Conservation (phyloP, 2,797 vertebrate species). For the Pantherophis alleghaniensis region DNA sequence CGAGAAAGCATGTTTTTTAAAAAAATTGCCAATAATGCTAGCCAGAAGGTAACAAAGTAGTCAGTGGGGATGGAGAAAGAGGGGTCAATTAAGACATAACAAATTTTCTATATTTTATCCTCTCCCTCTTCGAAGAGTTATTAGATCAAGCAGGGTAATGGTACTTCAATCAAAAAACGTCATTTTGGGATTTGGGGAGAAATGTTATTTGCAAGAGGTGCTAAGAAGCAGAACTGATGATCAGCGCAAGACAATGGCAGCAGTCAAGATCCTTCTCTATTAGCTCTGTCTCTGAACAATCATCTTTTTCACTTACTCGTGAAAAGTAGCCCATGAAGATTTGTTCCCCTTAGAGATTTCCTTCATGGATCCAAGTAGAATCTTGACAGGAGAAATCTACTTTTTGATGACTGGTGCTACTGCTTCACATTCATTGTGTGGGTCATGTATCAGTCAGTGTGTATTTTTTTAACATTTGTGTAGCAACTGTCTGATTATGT, state of each 20-base stretch:
- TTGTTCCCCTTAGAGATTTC: not conserved
- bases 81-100: not conserved
- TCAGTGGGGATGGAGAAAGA: fast-evolving
- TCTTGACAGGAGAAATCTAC: not conserved
- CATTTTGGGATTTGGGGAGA: not conserved
- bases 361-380: not conserved
- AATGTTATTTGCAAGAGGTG: not conserved
- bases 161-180: fast-evolving
- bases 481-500: not conserved
- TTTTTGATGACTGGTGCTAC: fast-evolving
- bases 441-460: not conserved
- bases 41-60: not conserved
- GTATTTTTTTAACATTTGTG: not conserved
- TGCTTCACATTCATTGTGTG: not conserved
- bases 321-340: not conserved
- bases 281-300: not conserved
- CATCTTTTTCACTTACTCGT: fast-evolving
- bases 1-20: not conserved
- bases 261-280: not conserved
- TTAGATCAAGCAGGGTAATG: not conserved
- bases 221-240: not conserved
- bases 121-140: not conserved
- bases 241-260: not conserved
- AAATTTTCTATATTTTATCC: not conserved
- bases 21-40: not conserved